Evolutionary conservation across 2,888 invertebrate species (phyloP).

Genomic region (Cyaniris semiargus): DNA sequence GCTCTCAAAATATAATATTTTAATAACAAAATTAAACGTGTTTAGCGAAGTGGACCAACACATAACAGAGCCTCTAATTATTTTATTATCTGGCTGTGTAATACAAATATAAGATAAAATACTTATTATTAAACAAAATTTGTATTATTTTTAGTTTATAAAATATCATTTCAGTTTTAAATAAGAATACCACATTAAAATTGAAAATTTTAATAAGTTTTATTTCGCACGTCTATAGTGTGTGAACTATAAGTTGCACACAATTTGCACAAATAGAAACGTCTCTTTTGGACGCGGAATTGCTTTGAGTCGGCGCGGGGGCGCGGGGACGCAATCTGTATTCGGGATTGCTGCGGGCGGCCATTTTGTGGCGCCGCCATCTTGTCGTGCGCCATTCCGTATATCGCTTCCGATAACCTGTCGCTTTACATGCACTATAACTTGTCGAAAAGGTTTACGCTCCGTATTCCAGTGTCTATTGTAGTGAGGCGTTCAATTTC

Average conservation of each 20-base stretch:
- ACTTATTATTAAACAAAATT: too few species aligned
- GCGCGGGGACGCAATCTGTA: conserved; percentile 27
- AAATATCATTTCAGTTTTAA: too few species aligned
- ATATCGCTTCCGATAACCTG: conserved; percentile 32
- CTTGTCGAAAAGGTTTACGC: conserved; percentile 21
- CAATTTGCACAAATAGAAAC: conserved; percentile 35
- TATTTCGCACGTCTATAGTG: not conserved
- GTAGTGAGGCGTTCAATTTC: conserved; percentile 24
- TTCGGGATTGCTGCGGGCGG: conserved; percentile 31
- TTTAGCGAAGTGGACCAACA: too few species aligned
- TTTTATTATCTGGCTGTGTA: too few species aligned
- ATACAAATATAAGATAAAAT: too few species aligned
- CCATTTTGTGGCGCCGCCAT: conserved; percentile 29
- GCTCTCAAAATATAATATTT: too few species aligned
- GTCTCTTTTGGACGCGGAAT: conserved; percentile 35
- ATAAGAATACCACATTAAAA: too few species aligned
- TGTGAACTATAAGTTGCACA: conserved; percentile 29
- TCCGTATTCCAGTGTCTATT: conserved; percentile 20
- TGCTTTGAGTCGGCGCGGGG: conserved; percentile 34
- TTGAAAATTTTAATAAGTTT: not conserved
- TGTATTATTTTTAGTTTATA: too few species aligned
- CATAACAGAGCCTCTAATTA: too few species aligned
- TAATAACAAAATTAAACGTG: too few species aligned
- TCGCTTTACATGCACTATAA: conserved; percentile 30
- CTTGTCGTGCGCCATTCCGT: conserved; percentile 20